A percentile compares a stretch with the other conserved stretches of the same genome.
Evolutionary conservation across 2,113 vertebrate genomes (phyloP).

Genomic region (Gorsachius goisagi): DNA sequence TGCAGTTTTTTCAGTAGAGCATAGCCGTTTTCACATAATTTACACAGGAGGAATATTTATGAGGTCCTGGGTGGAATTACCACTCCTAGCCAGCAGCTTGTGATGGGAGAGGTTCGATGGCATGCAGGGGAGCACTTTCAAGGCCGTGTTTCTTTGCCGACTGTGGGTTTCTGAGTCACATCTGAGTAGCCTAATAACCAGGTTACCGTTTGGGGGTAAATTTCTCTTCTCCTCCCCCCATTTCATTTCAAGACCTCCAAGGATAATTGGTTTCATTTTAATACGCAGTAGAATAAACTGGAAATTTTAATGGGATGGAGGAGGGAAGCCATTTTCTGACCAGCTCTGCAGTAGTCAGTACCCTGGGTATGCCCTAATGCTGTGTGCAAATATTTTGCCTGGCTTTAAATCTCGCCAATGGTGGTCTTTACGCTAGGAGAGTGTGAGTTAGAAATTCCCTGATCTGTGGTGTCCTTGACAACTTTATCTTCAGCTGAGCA

Average conservation of each 20-base stretch:
- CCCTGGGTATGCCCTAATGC: neutral
- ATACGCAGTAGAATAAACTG: neutral
- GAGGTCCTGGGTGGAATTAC: slow-evolving; percentile 21
- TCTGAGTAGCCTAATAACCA: neutral
- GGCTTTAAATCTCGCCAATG: neutral
- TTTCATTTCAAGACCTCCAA: neutral
- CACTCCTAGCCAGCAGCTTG: neutral
- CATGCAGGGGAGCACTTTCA: neutral
- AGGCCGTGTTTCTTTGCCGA: rapidly evolving
- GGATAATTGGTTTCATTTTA: neutral
- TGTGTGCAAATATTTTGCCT: neutral
- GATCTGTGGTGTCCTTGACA: neutral
- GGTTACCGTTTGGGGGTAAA: neutral
- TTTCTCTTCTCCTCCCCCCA: neutral
- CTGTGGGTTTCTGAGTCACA: neutral
- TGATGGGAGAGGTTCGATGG: neutral
- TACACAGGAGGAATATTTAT: slow-evolving; percentile 8
- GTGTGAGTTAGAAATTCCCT: neutral
- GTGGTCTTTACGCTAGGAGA: neutral
- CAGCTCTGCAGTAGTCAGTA: neutral
- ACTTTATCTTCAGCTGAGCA: neutral
- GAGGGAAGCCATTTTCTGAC: neutral
- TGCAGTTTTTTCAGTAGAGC: neutral
- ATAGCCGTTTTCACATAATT: neutral
- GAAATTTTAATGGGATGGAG: neutral